A percentile compares a stretch with the other conserved stretches of the same genome.
Conservation (phyloP, 2,113 vertebrate species). For the Axis porcinus region DNA sequence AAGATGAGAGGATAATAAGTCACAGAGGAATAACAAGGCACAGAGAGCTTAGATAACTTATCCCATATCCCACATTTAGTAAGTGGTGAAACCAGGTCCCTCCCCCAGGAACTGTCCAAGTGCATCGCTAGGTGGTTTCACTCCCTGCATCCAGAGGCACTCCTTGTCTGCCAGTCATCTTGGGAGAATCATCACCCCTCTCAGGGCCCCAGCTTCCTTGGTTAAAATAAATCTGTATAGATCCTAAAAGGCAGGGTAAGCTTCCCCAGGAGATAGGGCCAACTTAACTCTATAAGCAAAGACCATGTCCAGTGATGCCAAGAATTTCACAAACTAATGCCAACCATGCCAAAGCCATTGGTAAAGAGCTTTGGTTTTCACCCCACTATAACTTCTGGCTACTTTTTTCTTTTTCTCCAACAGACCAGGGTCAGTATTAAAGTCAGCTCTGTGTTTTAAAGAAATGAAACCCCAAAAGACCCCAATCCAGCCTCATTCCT, state of each 20-base stretch:
- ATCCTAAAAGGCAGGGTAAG: not conserved
- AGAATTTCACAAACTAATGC: not conserved
- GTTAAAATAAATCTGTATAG: not conserved
- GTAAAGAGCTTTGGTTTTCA: not conserved
- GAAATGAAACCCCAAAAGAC: not conserved
- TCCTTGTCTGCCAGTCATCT: not conserved
- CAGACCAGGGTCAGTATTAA: not conserved
- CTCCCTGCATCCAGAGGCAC: not conserved
- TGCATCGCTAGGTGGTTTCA: not conserved
- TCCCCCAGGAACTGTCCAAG: not conserved
- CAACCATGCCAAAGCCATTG: not conserved
- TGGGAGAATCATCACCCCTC: not conserved
- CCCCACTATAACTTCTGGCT: not conserved
- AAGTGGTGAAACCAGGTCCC: not conserved
- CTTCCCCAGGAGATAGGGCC: not conserved
- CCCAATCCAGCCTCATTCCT: not conserved
- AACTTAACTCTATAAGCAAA: not conserved
- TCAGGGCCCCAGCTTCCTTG: not conserved
- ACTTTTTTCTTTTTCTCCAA: slow-evolving; percentile 23
- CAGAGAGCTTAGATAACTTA: not conserved
- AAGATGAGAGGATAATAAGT: not conserved
- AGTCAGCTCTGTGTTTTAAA: not conserved
- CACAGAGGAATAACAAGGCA: not conserved
- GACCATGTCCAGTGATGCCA: not conserved
- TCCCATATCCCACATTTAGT: not conserved